Percentiles rank a stretch among this genome's conserved stretches.
These are phyloP conservation scores for Neoitamus cyanurus DNA, from an alignment of 2,888 invertebrate species.

Conservation along the genomic window DNA sequence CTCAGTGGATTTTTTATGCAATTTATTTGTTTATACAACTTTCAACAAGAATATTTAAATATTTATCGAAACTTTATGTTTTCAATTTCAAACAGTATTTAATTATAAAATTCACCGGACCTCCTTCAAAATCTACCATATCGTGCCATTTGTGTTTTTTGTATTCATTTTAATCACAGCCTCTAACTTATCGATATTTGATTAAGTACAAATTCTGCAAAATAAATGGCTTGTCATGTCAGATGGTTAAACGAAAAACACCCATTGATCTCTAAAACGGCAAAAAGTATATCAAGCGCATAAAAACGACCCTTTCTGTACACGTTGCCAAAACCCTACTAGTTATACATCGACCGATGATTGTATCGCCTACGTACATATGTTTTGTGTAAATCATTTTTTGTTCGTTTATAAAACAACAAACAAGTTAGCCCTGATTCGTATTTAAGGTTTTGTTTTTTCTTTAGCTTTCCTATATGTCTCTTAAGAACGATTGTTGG, in stretches of 20 bases:
- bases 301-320: not conserved
- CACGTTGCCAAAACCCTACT: not conserved
- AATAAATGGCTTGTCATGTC: not conserved
- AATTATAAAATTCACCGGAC: constrained; percentile 28
- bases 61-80: constrained; percentile 39
- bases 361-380: constrained; percentile 4
- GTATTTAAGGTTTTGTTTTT: not conserved
- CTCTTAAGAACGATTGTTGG: constrained; percentile 12
- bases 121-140: constrained; percentile 14
- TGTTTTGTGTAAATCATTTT: not conserved
- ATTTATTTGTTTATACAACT: constrained; percentile 41
- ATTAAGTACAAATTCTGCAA: constrained; percentile 6
- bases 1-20: not conserved
- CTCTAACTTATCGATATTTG: constrained; percentile 42
- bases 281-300: constrained; percentile 6
- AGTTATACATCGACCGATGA: not conserved
- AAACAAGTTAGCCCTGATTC: constrained; percentile 30
- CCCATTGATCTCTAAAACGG: not conserved
- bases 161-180: constrained; percentile 43
- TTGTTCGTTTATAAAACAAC: not conserved
- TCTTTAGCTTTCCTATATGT: not conserved
- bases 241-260: not conserved
- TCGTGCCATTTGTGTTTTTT: constrained; percentile 34
- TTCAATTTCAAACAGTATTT: constrained; percentile 29
- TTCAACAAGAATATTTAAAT: constrained; percentile 45